Conservation (phyloP, 2,113 vertebrate species). For the Oenanthe melanoleuca region DNA sequence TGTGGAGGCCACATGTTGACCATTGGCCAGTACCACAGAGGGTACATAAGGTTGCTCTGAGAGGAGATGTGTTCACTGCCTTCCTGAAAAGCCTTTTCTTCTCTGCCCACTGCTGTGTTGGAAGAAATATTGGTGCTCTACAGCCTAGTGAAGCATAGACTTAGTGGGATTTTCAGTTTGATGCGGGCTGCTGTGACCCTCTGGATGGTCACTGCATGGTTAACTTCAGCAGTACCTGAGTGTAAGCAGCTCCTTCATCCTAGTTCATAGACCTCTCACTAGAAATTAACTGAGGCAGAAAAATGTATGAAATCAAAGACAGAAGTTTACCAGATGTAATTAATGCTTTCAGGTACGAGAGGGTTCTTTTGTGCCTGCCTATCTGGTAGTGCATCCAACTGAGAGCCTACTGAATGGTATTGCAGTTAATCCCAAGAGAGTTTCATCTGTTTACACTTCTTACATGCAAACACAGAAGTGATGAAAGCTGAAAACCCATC, state of each 20-base stretch:
- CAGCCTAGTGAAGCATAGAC: not conserved
- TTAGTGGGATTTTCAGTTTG: not conserved
- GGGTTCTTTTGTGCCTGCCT: not conserved
- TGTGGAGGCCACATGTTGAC: not conserved
- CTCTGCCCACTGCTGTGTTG: not conserved
- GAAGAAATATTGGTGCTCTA: not conserved
- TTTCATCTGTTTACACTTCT: not conserved
- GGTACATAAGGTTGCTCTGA: not conserved
- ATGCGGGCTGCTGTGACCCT: not conserved
- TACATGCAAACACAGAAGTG: not conserved
- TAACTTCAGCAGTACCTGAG: not conserved
- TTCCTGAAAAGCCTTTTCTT: not conserved
- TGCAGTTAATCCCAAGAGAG: not conserved
- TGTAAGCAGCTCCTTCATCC: not conserved
- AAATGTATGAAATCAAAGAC: not conserved
- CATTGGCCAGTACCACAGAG: not conserved
- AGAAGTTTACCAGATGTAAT: not conserved
- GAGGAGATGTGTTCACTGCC: not conserved
- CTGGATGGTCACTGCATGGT: accelerated
- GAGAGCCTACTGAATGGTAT: not conserved
- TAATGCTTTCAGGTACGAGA: not conserved
- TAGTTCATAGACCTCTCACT: not conserved
- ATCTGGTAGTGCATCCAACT: not conserved
- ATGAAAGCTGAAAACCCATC: slow-evolving; percentile 10
- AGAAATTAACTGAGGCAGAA: not conserved